These are phyloP conservation scores for Megalurothrips usitatus DNA, from an alignment of 2,888 invertebrate species.

Conservation along the genomic window DNA sequence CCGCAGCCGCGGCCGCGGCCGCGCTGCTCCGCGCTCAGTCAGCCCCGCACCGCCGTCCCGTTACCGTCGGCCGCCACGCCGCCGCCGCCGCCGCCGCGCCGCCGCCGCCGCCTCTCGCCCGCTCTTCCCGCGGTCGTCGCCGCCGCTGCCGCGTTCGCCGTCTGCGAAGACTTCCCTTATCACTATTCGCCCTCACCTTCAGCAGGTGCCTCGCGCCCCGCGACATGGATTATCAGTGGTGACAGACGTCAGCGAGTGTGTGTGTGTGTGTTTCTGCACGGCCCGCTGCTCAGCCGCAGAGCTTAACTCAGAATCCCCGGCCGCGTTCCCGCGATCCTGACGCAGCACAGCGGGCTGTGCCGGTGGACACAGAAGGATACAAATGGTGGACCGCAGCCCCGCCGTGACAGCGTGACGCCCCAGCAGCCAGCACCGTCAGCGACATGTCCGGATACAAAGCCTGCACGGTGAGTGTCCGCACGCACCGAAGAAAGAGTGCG, in stretches of 20 bases:
- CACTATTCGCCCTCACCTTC: background rate
- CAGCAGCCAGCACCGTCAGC: background rate
- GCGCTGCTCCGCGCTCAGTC: background rate
- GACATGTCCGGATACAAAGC: slow-evolving; percentile 17
- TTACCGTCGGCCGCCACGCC: background rate
- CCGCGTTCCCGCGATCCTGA: too few species aligned
- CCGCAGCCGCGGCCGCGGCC: background rate
- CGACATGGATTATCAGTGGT: background rate
- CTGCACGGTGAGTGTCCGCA: background rate
- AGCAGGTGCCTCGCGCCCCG: background rate
- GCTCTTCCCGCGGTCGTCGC: background rate
- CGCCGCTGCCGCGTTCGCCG: background rate
- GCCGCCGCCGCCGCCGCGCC: background rate
- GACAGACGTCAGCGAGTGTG: background rate
- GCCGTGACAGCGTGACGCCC: background rate
- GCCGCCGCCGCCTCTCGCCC: background rate
- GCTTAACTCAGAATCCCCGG: too few species aligned
- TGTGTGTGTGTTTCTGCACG: background rate
- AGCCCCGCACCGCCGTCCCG: background rate
- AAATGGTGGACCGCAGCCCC: background rate
- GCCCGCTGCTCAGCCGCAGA: too few species aligned
- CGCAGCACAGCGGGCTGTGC: too few species aligned
- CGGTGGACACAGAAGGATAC: background rate
- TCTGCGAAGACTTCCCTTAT: too few species aligned
- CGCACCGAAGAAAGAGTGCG: too few species aligned